phyloP scores from a whole-genome alignment of 2,888 invertebrate genomes.

The Helleia helle region DNA sequence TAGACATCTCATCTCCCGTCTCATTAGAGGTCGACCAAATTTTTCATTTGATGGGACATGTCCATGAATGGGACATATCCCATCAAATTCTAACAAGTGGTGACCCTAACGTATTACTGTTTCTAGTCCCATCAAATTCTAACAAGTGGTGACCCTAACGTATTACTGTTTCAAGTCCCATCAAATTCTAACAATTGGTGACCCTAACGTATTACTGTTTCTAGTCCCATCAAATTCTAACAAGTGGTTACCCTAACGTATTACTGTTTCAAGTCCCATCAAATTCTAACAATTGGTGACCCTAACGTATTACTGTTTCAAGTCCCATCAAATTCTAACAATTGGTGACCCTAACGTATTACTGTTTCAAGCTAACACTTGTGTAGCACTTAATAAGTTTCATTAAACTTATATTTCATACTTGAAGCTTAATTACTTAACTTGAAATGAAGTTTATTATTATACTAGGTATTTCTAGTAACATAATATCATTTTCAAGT shows the following conservation, averaged over 20 bases:
- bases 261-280: background rate
- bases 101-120: background rate
- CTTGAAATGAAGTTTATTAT: background rate
- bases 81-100: background rate
- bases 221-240: background rate
- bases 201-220: background rate
- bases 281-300: background rate
- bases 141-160: background rate
- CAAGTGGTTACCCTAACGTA: background rate
- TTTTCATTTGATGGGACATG: no score
- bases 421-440: background rate
- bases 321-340: background rate
- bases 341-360: no score
- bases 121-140: background rate
- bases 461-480: no score
- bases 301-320: no score
- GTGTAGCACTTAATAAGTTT: conserved; percentile 1
- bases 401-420: conserved; percentile 3
- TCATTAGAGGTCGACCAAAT: no score
- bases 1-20: no score
- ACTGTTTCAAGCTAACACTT: no score
- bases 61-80: background rate
- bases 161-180: background rate
- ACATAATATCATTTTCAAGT: no score
- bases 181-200: background rate